These are phyloP conservation scores for Pangasius djambal DNA, from an alignment of 2,797 vertebrate genomes.

Conservation along the genomic window DNA sequence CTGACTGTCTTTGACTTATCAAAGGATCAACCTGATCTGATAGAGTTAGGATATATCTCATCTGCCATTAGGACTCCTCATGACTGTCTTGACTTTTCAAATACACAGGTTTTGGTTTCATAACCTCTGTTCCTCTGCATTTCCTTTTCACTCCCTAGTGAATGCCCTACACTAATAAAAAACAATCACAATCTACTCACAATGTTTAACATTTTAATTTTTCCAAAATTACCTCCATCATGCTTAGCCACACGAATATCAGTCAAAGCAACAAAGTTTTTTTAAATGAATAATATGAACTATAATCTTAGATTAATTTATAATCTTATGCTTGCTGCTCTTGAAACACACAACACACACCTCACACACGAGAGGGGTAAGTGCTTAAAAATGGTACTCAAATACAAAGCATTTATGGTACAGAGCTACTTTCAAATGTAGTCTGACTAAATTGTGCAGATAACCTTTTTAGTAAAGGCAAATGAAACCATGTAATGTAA, in stretches of 20 bases:
- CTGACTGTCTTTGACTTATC: background rate
- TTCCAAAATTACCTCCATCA: background rate
- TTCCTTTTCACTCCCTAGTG: background rate
- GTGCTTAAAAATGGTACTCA: background rate
- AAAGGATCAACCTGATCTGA: background rate
- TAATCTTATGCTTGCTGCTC: background rate
- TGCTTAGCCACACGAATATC: background rate
- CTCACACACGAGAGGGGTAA: background rate
- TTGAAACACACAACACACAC: constrained; percentile 8
- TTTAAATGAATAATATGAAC: background rate
- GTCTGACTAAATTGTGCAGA: background rate
- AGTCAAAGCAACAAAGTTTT: background rate
- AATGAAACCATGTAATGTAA: background rate
- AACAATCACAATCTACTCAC: background rate
- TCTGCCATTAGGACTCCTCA: background rate
- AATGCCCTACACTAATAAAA: background rate
- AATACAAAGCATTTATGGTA: background rate
- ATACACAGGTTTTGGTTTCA: background rate
- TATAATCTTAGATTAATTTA: background rate
- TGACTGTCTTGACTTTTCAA: background rate
- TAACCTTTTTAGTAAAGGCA: background rate
- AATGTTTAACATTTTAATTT: background rate
- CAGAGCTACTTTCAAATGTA: background rate
- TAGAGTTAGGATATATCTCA: background rate
- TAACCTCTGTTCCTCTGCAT: background rate